Base-by-base conservation (phyloP, 2,888 invertebrate genomes). In the Serripes groenlandicus region DNA sequence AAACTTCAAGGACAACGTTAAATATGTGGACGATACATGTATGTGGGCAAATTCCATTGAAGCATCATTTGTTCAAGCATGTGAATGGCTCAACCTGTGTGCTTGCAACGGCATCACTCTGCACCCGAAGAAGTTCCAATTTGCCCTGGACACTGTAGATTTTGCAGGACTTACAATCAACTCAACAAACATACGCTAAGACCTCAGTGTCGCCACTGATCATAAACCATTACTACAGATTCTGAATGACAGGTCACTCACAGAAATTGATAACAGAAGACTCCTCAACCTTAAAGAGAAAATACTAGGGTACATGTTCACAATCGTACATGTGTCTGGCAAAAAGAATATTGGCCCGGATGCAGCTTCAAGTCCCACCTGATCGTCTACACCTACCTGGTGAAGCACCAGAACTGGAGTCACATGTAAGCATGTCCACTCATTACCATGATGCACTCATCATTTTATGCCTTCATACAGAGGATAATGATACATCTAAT, bases 191-290 rank as follows among this genome's bases (percentile, higher is more conserved):
- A n/a, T n/a, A n/a, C n/a, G n/a, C n/a, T n/a, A n/a, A n/a, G n/a
- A n/a, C n/a, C n/a, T n/a, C n/a, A n/a, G n/a, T n/a, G n/a, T n/a
- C n/a, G n/a, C n/a, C n/a, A n/a, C 76, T 28, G 82, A 84, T 58
- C 81, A 85, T 42, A 85, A 85, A 54, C 82, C 85, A n/a, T 78
- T 78, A n/a, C 75, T 85, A 30, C 64, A 77, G 80, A 77, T 83
- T 5, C 60, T 83, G 35, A 78, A 78, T 42, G 80, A 85, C 37
- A 26, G 83, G 32, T 86, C 81, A 58, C 81, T 86, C 26, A 62
- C 69, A 21, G 86, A 83, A 0, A 86, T 83, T 23, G 64, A 35
- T 58, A 84, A 83, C 76, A 81, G 74, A 68, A 69, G 78, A 18
- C 75, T 83, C 1, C 80, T 72, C 18, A 83, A 83, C 69, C 80